Conservation (phyloP, 2,888 invertebrate species). For the Strigamia maritima region DNA sequence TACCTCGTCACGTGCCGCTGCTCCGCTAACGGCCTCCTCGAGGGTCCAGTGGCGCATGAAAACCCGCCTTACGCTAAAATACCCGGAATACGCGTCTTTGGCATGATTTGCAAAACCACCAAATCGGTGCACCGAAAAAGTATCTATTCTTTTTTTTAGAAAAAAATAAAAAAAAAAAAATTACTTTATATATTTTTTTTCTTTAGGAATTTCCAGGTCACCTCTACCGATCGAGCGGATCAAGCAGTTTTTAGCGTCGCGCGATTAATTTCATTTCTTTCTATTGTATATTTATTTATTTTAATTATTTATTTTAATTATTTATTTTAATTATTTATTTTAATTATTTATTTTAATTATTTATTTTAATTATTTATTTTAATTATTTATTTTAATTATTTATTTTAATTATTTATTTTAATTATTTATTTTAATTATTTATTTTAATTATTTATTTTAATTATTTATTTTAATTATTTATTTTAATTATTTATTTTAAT, state of each 20-base stretch:
- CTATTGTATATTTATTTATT: neutral
- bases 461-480: neutral
- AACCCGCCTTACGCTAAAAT: conserved; percentile 91
- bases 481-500: neutral
- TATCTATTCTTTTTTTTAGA: no score
- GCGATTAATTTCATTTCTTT: neutral
- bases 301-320: neutral
- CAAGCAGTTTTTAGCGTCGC: neutral
- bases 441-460: neutral
- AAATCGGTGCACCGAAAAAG: neutral
- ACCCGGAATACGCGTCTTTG: conserved; percentile 87
- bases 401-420: neutral
- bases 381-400: neutral
- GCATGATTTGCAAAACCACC: conserved; percentile 75
- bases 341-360: neutral
- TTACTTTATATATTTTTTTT: neutral
- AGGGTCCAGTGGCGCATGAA: conserved; percentile 90
- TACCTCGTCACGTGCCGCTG: conserved; percentile 89
- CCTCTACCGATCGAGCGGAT: neutral
- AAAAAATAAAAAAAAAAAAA: neutral
- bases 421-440: neutral
- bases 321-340: no score
- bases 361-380: neutral
- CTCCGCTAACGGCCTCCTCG: conserved; percentile 77
- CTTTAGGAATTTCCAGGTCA: neutral